Base-by-base conservation (phyloP, 1,140 invertebrate species). In the Drosophila arawakana region DNA sequence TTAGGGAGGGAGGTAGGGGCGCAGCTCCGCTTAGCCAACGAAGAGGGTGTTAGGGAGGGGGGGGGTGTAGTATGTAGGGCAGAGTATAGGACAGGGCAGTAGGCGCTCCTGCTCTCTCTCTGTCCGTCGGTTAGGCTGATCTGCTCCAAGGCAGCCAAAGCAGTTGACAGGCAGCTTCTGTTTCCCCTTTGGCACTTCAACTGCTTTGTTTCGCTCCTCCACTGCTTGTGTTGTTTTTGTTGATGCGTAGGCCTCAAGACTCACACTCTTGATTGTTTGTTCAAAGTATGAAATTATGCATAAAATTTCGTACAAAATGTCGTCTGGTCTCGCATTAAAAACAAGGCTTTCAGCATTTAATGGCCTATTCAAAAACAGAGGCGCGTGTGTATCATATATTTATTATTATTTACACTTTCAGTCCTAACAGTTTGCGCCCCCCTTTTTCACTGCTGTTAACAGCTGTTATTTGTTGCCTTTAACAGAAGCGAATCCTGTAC, bases 201-300 rank as follows among this genome's bases (percentile, higher is more conserved):
- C 50, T 54, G 30, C 50, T 35, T 46, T 52, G 6, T 2, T 9
- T 6, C 11, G 13, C 11, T 39, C 7, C 5, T 25, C 9, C 7
- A n/a, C 10, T 44, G n/a, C 7, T 54, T 21, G 9, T 37, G 7
- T 37, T 50, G 71, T 57, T 3, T 10, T 15, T 50, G 58, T 25
- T 47, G 63, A 41, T 72, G 81, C 70, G 73, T 84, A 78, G 81
- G 78, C 69, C 55, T 65, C 18, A 21, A 21, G 18, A 1, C 18
- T 21, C 25, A 30, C 37, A 13, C 57, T 43, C 49, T 58, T 63
- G 59, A 57, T 71, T 65, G 61, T 55, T 71, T 72, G 43, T 76
- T 67, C 76, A 54, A 69, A 65, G 52, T 76, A 76, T 79, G 68
- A 73, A 71, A 65, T 88, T 80, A 88, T 88, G 83, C 83, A 80